phyloP scores from a whole-genome alignment of 2,113 vertebrate species.

The Pedionomus torquatus region DNA sequence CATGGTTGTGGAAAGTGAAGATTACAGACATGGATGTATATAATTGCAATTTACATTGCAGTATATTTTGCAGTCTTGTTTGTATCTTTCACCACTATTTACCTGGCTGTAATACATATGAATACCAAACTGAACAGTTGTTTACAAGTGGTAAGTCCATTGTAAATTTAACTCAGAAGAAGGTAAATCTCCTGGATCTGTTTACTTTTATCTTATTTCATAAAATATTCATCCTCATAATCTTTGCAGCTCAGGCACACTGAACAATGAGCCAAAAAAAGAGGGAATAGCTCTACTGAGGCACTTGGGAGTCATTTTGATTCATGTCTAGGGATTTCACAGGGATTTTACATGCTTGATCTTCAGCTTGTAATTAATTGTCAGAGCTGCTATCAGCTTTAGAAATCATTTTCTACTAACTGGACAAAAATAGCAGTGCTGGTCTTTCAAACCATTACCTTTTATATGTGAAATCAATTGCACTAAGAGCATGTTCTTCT shows the following conservation, averaged over 20 bases:
- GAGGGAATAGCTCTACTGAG: neutral
- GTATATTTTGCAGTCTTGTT: neutral
- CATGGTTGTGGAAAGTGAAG: rapidly evolving
- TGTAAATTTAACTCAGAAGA: neutral
- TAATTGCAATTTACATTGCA: neutral
- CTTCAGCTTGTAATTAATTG: constrained; percentile 54
- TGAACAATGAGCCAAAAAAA: neutral
- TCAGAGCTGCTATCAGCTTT: constrained; percentile 38
- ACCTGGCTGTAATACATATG: neutral
- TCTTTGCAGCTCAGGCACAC: neutral
- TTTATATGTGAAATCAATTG: constrained; percentile 58
- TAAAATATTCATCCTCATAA: neutral
- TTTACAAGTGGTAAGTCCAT: neutral
- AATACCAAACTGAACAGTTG: neutral
- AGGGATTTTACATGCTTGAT: constrained; percentile 54
- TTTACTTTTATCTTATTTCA: neutral
- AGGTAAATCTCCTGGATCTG: neutral
- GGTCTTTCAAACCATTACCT: constrained; percentile 34
- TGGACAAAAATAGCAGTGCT: constrained; percentile 13
- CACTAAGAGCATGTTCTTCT: constrained; percentile 1
- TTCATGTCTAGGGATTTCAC: constrained; percentile 4
- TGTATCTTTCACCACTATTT: neutral
- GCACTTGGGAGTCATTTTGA: neutral
- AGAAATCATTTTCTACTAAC: neutral
- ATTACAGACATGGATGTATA: neutral